A percentile compares a stretch with the other conserved stretches of the same genome.
Conservation (phyloP, 2,113 vertebrate species). For the Sphaerodactylus townsendi region DNA sequence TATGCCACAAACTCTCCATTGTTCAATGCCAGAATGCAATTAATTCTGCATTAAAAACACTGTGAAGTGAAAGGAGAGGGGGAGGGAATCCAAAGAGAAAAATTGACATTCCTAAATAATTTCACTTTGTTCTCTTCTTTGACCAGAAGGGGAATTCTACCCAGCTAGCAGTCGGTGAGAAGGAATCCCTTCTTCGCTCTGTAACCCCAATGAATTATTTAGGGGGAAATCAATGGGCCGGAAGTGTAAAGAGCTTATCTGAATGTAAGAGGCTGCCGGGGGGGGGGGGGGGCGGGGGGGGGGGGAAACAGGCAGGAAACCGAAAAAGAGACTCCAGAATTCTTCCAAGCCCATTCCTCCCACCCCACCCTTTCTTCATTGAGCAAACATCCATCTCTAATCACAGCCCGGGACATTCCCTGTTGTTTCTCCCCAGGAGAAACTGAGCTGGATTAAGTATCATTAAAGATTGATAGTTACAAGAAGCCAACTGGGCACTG, state of each 20-base stretch:
- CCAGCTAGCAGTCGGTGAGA: not conserved
- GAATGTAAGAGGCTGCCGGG: not conserved
- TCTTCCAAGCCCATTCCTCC: too few relatives aligned
- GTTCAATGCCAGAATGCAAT: not conserved
- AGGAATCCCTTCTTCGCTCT: not conserved
- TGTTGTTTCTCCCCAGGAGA: not conserved
- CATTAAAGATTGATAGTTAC: constrained; percentile 26
- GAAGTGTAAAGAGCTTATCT: not conserved
- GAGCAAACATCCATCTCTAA: not conserved
- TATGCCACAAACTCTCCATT: not conserved
- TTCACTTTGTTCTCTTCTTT: not conserved
- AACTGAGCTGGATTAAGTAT: constrained; percentile 1
- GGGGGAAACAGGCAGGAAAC: not conserved
- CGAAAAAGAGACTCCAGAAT: not conserved
- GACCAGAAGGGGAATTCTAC: not conserved
- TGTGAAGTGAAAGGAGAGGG: not conserved
- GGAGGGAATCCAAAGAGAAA: not conserved
- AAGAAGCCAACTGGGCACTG: not conserved
- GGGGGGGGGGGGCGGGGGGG: too few relatives aligned
- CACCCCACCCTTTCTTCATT: too few relatives aligned
- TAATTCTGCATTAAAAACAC: not conserved
- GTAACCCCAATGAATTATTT: constrained; percentile 4
- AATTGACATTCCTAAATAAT: not conserved
- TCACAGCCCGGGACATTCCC: not conserved
- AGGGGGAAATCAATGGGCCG: constrained; percentile 1